phyloP scores from a whole-genome alignment of 2,888 invertebrate species.

The Caenorhabditis sp. region DNA sequence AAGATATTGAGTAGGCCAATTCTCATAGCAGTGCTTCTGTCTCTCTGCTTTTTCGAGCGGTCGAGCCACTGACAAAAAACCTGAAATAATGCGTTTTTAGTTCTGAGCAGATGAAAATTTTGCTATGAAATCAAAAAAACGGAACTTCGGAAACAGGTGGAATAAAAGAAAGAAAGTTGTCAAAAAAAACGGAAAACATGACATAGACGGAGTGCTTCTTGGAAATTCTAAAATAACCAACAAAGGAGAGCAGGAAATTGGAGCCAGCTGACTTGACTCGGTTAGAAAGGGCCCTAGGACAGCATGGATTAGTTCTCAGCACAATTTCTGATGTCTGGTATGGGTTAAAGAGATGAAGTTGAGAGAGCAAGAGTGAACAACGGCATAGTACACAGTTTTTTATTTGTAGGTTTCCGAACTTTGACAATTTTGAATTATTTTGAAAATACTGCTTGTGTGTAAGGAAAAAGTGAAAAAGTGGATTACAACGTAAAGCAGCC shows the following conservation, averaged over 20 bases:
- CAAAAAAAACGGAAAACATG: background rate
- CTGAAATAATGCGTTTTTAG: slow-evolving; percentile 18
- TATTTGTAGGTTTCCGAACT: slow-evolving; percentile 15
- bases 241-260: slow-evolving; percentile 17
- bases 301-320: slow-evolving; percentile 8
- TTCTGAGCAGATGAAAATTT: background rate
- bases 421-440: background rate
- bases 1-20: slow-evolving; percentile 66
- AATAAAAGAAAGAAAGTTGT: slow-evolving; percentile 2
- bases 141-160: background rate
- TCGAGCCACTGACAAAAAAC: slow-evolving; percentile 58
- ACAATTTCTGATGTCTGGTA: background rate
- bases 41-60: slow-evolving; percentile 60
- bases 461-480: slow-evolving; percentile 1
- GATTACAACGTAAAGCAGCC: slow-evolving; percentile 42
- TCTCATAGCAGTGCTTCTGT: slow-evolving; percentile 73
- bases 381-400: slow-evolving; percentile 5
- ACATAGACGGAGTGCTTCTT: background rate
- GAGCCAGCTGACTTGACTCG: slow-evolving; percentile 17
- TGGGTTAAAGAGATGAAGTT: background rate
- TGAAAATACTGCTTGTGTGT: background rate
- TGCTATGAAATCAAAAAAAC: background rate
- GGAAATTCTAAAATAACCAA: slow-evolving; percentile 19
- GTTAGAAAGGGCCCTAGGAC: background rate
- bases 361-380: background rate